Percentiles rank a stretch among this genome's conserved stretches.
Conservation (phyloP, 2,113 vertebrate genomes). For the Psophia crepitans region DNA sequence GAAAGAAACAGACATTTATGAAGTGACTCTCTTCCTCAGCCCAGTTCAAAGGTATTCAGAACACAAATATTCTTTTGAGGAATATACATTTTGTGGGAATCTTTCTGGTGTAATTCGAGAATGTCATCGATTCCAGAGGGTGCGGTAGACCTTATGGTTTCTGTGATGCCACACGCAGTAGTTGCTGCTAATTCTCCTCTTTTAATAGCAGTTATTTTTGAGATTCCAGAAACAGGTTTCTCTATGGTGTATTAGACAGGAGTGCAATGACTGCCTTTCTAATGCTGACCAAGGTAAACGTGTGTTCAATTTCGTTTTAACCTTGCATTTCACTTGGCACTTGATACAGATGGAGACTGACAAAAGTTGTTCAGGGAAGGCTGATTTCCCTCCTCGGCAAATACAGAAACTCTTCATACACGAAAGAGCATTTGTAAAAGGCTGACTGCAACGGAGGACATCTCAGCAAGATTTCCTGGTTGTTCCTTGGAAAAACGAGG, state of each 20-base stretch:
- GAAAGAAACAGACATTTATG: background rate
- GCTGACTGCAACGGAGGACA: background rate
- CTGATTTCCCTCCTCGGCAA: background rate
- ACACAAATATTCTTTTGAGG: background rate
- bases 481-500: background rate
- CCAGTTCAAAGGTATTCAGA: background rate
- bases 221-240: background rate
- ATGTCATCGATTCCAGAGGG: background rate
- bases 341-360: slow-evolving; percentile 5
- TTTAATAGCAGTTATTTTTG: background rate
- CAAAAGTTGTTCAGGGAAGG: slow-evolving; percentile 20
- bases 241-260: background rate
- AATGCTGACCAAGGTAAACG: background rate
- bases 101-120: background rate
- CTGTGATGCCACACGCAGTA: background rate
- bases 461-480: background rate
- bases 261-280: background rate
- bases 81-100: background rate
- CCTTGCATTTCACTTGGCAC: slow-evolving; percentile 3
- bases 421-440: background rate
- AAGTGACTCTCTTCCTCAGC: background rate
- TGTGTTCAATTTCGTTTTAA: background rate
- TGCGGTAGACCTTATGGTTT: background rate
- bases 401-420: background rate
- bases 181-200: background rate